Conservation (phyloP, 2,113 vertebrate genomes). For the Oenanthe melanoleuca region DNA sequence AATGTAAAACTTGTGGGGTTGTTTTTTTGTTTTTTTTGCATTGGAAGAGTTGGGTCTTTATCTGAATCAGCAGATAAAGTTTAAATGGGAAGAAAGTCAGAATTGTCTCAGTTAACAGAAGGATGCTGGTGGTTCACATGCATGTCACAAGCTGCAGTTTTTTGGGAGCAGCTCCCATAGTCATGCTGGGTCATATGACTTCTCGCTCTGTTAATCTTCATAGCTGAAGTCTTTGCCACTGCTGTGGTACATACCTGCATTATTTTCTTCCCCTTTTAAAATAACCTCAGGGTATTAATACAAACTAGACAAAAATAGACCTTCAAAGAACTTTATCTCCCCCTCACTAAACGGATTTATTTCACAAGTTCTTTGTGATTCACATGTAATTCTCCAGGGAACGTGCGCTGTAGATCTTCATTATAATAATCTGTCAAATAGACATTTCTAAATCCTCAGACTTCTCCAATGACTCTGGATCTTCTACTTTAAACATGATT, state of each 20-base stretch:
- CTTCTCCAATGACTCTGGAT: neutral
- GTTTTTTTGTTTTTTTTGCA: neutral
- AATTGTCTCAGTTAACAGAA: neutral
- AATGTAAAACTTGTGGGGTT: neutral
- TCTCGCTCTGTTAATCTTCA: neutral
- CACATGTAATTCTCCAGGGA: neutral
- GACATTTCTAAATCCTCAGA: neutral
- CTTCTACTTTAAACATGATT: neutral
- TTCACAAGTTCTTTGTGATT: neutral
- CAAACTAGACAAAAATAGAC: neutral
- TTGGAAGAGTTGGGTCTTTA: neutral
- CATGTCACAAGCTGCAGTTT: neutral
- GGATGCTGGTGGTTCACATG: neutral
- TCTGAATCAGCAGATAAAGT: neutral
- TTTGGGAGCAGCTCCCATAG: neutral
- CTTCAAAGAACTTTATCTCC: neutral
- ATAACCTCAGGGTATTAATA: neutral
- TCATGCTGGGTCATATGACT: constrained; percentile 7
- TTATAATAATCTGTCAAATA: neutral
- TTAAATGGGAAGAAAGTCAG: neutral
- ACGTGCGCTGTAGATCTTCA: neutral
- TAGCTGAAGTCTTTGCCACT: neutral
- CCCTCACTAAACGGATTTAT: neutral
- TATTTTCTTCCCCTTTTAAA: neutral
- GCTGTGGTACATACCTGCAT: neutral